A percentile compares a stretch with the other conserved stretches of the same genome.
Conservation (phyloP, 2,888 invertebrate genomes). For the Spodoptera exigua region DNA sequence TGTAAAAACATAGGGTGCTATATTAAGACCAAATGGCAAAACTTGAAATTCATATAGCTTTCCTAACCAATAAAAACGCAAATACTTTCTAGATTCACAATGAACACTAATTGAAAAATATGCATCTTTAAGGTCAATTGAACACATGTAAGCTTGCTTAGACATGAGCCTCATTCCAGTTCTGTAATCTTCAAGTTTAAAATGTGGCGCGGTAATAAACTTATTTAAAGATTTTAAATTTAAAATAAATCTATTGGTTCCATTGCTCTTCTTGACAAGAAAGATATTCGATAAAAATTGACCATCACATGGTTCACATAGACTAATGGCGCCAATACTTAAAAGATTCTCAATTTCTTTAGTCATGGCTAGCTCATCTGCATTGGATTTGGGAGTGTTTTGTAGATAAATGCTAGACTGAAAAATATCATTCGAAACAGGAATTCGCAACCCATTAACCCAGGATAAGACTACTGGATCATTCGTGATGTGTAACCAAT, state of each 20-base stretch:
- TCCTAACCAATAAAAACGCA: constrained; percentile 3
- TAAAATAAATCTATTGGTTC: constrained; percentile 4
- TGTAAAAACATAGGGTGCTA: constrained; percentile 6
- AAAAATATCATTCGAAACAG: background rate
- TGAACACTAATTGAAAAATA: constrained; percentile 4
- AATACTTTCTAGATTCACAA: background rate
- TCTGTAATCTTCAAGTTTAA: constrained; percentile 15
- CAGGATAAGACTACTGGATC: constrained; percentile 11
- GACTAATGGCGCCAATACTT: constrained; percentile 4
- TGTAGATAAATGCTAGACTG: constrained; percentile 3
- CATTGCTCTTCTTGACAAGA: constrained; percentile 7
- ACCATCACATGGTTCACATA: constrained; percentile 15
- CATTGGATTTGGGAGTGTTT: background rate
- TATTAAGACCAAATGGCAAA: constrained; percentile 6
- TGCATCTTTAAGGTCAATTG: constrained; percentile 14
- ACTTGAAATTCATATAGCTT: constrained; percentile 9
- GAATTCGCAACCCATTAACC: constrained; percentile 11
- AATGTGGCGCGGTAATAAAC: constrained; percentile 1
- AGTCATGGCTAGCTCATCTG: constrained; percentile 2
- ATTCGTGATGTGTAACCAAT: constrained; percentile 12
- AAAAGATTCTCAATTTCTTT: constrained; percentile 10
- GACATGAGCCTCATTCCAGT: constrained; percentile 11
- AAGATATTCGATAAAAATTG: constrained; percentile 12
- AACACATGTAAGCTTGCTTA: constrained; percentile 15
- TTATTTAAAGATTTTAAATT: constrained; percentile 17